These are phyloP conservation scores for Mungos mungo DNA, from an alignment of 2,113 vertebrate species.

Conservation along the genomic window DNA sequence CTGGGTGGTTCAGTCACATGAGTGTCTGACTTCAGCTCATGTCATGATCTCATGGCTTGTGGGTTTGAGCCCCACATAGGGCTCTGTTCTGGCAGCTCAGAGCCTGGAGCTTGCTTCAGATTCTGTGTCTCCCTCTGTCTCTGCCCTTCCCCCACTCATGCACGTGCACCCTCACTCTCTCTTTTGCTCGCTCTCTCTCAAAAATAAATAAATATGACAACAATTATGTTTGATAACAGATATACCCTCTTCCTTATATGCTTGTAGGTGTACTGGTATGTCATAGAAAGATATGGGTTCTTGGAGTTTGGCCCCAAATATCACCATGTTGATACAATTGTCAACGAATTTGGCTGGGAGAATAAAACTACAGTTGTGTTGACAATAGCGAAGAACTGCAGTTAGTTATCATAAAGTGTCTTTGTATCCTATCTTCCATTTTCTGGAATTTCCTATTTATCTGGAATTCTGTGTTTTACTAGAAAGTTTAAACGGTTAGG, in stretches of 20 bases:
- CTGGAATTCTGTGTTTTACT: background rate
- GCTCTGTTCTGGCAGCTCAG: too few relatives aligned
- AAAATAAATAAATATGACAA: too few relatives aligned
- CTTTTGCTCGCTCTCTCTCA: too few relatives aligned
- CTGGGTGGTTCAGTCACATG: too few relatives aligned
- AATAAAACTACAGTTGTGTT: background rate
- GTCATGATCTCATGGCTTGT: too few relatives aligned
- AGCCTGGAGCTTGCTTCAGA: too few relatives aligned
- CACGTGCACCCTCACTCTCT: too few relatives aligned
- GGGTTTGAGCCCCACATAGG: too few relatives aligned
- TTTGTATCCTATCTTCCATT: background rate
- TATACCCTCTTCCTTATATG: background rate
- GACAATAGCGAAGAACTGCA: background rate
- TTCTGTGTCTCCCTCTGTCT: too few relatives aligned
- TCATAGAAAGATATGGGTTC: background rate
- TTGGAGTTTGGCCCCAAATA: background rate
- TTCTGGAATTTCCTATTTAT: background rate
- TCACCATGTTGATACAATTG: background rate
- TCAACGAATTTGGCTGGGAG: background rate
- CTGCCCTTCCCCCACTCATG: too few relatives aligned
- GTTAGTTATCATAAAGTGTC: background rate
- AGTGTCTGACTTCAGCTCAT: too few relatives aligned
- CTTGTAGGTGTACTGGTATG: background rate
- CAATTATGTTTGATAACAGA: background rate
- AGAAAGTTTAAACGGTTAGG: background rate